Evolutionary conservation across 2,113 vertebrate species (phyloP).

Genomic region (Electrona antarctica): DNA sequence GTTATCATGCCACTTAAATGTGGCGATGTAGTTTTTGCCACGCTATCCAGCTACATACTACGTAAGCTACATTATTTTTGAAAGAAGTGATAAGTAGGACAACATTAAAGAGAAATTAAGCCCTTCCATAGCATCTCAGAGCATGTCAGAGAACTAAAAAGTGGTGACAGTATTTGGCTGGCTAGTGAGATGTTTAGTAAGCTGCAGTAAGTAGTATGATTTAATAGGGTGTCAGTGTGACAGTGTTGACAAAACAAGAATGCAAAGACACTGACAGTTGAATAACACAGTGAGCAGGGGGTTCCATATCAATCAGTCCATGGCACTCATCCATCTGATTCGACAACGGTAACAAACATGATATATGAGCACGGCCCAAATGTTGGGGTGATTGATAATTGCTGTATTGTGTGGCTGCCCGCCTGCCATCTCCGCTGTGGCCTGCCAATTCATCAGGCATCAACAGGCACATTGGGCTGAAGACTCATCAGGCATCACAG

Average conservation of each 20-base stretch:
- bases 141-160: conserved; percentile 16
- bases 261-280: conserved; percentile 22
- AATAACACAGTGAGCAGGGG: conserved; percentile 28
- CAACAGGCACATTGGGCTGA: conserved; percentile 51
- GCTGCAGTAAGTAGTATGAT: conserved; percentile 20
- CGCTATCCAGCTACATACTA: too few relatives aligned
- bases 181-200: conserved; percentile 33
- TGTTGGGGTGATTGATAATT: conserved; percentile 71
- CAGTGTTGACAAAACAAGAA: conserved; percentile 18
- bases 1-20: too few relatives aligned
- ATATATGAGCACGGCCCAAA: conserved; percentile 43
- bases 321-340: conserved; percentile 36
- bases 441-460: conserved; percentile 66
- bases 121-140: too few relatives aligned
- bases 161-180: conserved; percentile 4
- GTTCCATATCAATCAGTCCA: conserved; percentile 50
- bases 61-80: too few relatives aligned
- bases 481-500: too few relatives aligned
- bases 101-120: too few relatives aligned
- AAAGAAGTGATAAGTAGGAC: too few relatives aligned
- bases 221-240: conserved; percentile 1
- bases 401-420: conserved; percentile 53
- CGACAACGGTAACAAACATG: conserved; percentile 47
- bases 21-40: too few relatives aligned
- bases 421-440: conserved; percentile 53